Conservation (phyloP, 2,888 invertebrate species). For the Octonoba sinensis region DNA sequence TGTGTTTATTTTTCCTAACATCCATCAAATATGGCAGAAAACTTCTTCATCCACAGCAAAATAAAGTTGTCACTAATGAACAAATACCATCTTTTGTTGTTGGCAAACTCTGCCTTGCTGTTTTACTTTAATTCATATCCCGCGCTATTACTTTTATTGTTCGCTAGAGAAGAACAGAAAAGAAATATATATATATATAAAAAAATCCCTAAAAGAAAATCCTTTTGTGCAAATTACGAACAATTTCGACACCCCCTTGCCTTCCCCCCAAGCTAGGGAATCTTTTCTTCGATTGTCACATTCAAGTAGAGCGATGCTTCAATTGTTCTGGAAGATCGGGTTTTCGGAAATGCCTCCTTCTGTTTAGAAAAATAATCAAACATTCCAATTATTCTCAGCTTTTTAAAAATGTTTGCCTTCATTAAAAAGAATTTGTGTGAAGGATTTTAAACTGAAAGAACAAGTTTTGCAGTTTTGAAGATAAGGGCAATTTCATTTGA, state of each 20-base stretch:
- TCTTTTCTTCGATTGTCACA: neutral
- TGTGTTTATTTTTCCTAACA: too few species aligned
- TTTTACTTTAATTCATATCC: too few species aligned
- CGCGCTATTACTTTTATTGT: neutral
- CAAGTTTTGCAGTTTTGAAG: too few species aligned
- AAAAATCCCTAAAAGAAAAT: slow-evolving; percentile 9
- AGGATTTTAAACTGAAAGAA: too few species aligned
- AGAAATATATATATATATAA: neutral
- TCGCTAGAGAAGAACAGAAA: slow-evolving; percentile 6
- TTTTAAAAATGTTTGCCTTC: too few species aligned
- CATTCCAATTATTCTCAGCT: too few species aligned
- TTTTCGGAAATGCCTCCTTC: too few species aligned
- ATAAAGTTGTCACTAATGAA: slow-evolving; percentile 1
- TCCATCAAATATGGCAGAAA: neutral
- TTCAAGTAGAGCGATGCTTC: slow-evolving; percentile 3
- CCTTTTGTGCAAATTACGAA: slow-evolving; percentile 49
- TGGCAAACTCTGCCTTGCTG: too few species aligned
- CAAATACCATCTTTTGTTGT: slow-evolving; percentile 1
- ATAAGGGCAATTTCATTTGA: too few species aligned
- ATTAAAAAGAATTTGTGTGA: too few species aligned
- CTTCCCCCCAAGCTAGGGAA: neutral
- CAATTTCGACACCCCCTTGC: slow-evolving; percentile 25
- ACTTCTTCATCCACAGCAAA: slow-evolving; percentile 3
- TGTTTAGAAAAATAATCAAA: too few species aligned
- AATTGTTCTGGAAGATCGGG: neutral